Base-by-base conservation (phyloP, 1,140 invertebrate genomes). In the Radopholus similis region DNA sequence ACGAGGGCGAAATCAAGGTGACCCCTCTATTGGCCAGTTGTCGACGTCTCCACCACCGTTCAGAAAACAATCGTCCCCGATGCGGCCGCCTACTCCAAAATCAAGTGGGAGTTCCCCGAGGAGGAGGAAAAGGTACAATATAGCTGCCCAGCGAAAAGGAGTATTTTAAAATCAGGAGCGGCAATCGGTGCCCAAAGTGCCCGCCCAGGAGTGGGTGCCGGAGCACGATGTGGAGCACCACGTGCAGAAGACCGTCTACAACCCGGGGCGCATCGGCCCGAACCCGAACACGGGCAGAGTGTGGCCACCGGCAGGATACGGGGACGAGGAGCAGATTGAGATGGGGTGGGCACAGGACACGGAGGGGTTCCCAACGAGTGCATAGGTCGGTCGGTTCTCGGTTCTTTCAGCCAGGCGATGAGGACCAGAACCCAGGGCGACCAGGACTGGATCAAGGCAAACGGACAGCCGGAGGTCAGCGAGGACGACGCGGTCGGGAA, bases 61-160 rank as follows among this genome's bases (percentile, higher is more conserved):
- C 47, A 67, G 18, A 75, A 57, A 44, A 65, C 72, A 30, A 75
- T 75, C 28, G 73, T 75, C n/a, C 73, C 73, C 3, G 42, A 78
- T 23, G 59, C 74, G 34, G 57, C 40, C n/a, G 55, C 70, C 23
- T 78, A 35, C 23, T 66, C 62, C 13, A 58, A 66, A 30, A 34
- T 74, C 6, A 21, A 77, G 42, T 75, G 73, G 73, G 73, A 75
- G 42, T 75, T 75, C 49, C 75, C 74, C 9, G 71, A 66, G 47
- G 75, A 77, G 32, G 75, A 77, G 51, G 62, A 75, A 30, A 68
- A 73, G 8, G 71, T 53, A 11, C 26, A 6, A 15, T 8, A 47
- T 5, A 5, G 13, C 4, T 21, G 21, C 47, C 6, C 23, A 2
- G 1, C 2, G 4, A 44, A 59, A 59, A 40, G 23, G 26, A 40